Evolutionary conservation across 2,888 invertebrate genomes (phyloP).

Genomic region (Fissipunctia ypsillon): DNA sequence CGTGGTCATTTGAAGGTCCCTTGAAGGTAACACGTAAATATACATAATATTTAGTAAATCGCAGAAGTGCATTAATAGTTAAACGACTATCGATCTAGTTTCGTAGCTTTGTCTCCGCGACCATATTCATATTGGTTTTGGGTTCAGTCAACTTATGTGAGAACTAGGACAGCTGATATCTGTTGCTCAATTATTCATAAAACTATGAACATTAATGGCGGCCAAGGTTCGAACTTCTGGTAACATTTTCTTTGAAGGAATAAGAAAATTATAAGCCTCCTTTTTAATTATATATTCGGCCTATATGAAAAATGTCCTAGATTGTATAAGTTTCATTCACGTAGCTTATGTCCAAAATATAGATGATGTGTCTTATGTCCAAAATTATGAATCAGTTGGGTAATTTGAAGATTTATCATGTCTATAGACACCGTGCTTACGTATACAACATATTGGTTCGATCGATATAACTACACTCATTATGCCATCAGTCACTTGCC

Average conservation of each 20-base stretch:
- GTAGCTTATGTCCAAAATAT: neutral
- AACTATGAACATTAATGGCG: slow-evolving; percentile 11
- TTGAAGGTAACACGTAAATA: neutral
- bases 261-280: neutral
- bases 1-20: neutral
- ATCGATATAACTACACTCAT: neutral
- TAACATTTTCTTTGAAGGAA: slow-evolving; percentile 10
- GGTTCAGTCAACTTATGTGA: slow-evolving; percentile 42
- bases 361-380: too few relatives aligned
- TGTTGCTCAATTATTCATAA: slow-evolving; percentile 49
- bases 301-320: neutral
- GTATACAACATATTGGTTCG: neutral
- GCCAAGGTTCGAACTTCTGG: neutral
- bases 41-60: slow-evolving; percentile 17
- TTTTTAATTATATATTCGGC: neutral
- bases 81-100: slow-evolving; percentile 42
- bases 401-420: neutral
- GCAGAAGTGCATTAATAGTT: slow-evolving; percentile 38
- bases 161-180: slow-evolving; percentile 45
- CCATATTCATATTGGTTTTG: slow-evolving; percentile 39
- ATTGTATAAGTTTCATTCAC: neutral
- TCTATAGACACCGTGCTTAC: neutral
- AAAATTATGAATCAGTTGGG: neutral
- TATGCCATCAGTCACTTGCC: neutral
- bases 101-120: slow-evolving; percentile 25